Evolutionary conservation across 2,113 vertebrate genomes (phyloP).

Genomic region (Percina caprodes): DNA sequence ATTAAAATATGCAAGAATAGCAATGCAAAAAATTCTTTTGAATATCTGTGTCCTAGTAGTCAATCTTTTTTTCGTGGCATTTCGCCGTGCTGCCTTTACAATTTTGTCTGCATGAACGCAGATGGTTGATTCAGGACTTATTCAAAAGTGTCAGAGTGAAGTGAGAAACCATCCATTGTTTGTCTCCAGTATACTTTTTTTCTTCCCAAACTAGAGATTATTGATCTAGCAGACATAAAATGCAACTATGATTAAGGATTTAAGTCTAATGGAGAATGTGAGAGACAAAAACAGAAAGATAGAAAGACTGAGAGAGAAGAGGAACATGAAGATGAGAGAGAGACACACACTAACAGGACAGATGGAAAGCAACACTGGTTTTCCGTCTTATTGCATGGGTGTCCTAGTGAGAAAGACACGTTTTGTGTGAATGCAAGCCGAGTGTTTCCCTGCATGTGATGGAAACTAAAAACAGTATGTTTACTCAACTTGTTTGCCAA

Average conservation of each 20-base stretch:
- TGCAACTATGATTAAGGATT: neutral
- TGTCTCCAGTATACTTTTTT: neutral
- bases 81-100: neutral
- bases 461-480: conserved; percentile 62
- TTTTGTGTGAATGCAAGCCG: conserved; percentile 4
- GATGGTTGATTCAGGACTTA: neutral
- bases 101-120: neutral
- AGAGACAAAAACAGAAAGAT: neutral
- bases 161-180: neutral
- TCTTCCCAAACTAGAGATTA: neutral
- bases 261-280: neutral
- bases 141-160: neutral
- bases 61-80: neutral
- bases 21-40: neutral
- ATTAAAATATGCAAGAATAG: neutral
- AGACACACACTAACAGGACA: neutral
- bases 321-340: neutral
- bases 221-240: neutral
- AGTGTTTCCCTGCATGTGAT: conserved; percentile 15
- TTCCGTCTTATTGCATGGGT: neutral
- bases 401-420: neutral
- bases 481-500: conserved; percentile 66
- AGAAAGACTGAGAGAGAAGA: neutral
- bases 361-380: conserved; percentile 5
- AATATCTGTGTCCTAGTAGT: neutral